Conservation (phyloP, 35 echinoderm and acorn worm genomes). For the Lytechinus variegatus region DNA sequence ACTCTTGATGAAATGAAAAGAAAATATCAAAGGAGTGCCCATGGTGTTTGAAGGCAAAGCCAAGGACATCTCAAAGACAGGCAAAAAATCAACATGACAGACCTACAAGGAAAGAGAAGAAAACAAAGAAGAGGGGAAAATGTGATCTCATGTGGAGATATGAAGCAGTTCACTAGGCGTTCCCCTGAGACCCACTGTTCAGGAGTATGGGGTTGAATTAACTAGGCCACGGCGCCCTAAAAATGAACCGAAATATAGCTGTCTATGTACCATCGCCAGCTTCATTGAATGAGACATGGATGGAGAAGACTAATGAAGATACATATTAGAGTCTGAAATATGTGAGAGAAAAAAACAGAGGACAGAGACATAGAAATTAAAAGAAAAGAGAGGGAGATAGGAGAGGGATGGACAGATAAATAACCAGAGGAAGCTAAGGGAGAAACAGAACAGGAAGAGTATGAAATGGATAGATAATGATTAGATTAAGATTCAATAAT, state of each 20-base stretch:
- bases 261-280: not conserved
- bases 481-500: too few relatives aligned
- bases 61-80: not conserved
- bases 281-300: not conserved
- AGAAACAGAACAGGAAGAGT: too few relatives aligned
- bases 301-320: not conserved
- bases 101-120: not conserved
- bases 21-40: not conserved
- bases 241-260: conserved; percentile 3
- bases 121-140: not conserved
- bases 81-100: not conserved
- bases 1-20: not conserved
- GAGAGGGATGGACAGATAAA: not conserved
- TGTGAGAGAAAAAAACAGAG: not conserved
- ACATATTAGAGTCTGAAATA: not conserved
- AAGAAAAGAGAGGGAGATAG: too few relatives aligned
- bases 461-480: too few relatives aligned
- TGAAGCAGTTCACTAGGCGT: not conserved
- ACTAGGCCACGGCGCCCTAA: not conserved
- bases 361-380: too few relatives aligned
- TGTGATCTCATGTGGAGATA: not conserved
- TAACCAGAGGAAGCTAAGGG: not conserved
- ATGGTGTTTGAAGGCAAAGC: not conserved
- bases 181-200: not conserved
- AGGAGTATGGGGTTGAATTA: not conserved